Conservation (phyloP, 2,888 invertebrate species). For the Lasioglossum vierecki region DNA sequence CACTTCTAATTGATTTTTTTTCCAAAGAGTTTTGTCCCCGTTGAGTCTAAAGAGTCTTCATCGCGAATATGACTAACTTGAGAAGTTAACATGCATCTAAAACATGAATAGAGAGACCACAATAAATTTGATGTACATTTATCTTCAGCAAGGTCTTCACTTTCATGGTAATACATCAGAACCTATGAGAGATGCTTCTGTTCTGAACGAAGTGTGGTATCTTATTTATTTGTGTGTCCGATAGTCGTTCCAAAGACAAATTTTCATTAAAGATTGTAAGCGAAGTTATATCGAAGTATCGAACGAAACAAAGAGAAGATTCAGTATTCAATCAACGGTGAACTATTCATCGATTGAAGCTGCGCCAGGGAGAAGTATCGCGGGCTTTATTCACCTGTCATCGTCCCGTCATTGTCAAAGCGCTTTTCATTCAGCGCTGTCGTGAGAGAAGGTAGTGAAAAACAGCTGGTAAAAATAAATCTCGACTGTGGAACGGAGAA, state of each 20-base stretch:
- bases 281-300: neutral
- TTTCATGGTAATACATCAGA: no score
- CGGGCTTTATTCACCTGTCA: neutral
- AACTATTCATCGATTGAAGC: neutral
- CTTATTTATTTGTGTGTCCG: neutral
- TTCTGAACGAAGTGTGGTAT: neutral
- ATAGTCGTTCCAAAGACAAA: neutral
- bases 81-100: no score
- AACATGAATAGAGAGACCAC: no score
- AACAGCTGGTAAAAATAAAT: conserved; percentile 50
- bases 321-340: neutral
- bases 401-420: neutral
- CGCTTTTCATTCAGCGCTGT: conserved; percentile 12
- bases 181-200: no score
- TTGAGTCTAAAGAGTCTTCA: no score
- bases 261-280: no score
- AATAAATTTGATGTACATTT: no score
- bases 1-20: no score
- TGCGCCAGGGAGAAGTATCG: neutral
- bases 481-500: conserved; percentile 53
- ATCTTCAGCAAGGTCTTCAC: no score
- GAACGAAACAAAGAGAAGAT: neutral
- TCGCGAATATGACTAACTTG: no score
- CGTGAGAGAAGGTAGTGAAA: conserved; percentile 30
- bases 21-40: no score